Evolutionary conservation across 2,113 vertebrate species (phyloP), one percentile per base, ranked within the genome.

Genomic region (Dendropsophus ebraccatus): DNA sequence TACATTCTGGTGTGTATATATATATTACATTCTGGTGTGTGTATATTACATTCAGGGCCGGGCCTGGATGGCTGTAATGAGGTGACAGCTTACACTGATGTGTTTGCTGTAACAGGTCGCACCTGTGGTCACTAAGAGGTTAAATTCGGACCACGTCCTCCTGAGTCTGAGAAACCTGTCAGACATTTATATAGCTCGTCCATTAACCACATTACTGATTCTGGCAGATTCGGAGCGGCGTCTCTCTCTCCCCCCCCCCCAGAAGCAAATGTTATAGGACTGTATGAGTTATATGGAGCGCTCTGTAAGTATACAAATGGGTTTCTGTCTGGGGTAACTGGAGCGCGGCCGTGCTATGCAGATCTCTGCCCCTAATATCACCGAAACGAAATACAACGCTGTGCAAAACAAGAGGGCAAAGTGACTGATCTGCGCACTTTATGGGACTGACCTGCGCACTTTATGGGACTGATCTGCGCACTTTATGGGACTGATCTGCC

Each of bases 181-280:
- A 50, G 41, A 49, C 73, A 52, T 50, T 21, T 76, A 50, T 49
- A 49, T 76, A 19, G 17, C 4, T 76, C 73, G 50, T 76, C 47
- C 73, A 76, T 76, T 76, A 76, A 76, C 28, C 73, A 76, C 47
- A 76, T 76, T 76, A 52, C 73, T 50, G 73, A 76, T 76, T 76
- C 52, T 76, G 73, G 47, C 73, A 76, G n/a, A 52, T 76, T 50
- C 28, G 12, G 45, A 8, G 30, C 30, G 73, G 28, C 45, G 52
- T 50, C 52, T 30, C 49, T 45, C 6, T 30, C 52, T 25, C 52
- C 25, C 25, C 16, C 6, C 72, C 25, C 49, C 16, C 6, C 23
- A 47, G 37, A 25, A 74, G 72, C 11, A 28, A 47, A 74, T 74
- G n/a, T 47, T 74, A 47, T 19, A 49, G 37, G n/a, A 14, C 41